These are phyloP conservation scores for Dendrocopos noguchii DNA, from an alignment of 2,113 vertebrate species.

Conservation along the genomic window DNA sequence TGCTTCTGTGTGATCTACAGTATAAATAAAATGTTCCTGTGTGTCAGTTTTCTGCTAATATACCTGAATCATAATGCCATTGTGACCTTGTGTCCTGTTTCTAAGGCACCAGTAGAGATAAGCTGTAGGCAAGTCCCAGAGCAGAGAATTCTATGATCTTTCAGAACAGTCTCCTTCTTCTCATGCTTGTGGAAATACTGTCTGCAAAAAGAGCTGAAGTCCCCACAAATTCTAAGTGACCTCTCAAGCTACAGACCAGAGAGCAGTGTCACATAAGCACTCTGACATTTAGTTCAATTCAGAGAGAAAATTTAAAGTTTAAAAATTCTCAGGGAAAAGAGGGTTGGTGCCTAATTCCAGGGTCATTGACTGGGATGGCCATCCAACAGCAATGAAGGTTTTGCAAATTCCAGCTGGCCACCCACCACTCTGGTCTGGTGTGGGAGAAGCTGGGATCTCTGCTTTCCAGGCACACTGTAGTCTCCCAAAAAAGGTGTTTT, in stretches of 20 bases:
- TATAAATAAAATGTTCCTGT: background rate
- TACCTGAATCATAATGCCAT: background rate
- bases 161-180: background rate
- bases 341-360: background rate
- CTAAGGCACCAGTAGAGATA: background rate
- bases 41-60: background rate
- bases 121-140: background rate
- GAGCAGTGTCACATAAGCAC: background rate
- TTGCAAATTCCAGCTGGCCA: background rate
- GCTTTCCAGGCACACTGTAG: background rate
- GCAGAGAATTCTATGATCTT: background rate
- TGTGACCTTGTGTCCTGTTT: background rate
- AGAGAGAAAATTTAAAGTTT: background rate
- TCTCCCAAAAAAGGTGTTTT: background rate
- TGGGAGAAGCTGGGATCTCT: background rate
- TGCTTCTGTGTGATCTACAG: background rate
- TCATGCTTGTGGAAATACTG: accelerated
- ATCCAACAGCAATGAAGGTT: background rate
- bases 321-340: background rate
- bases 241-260: background rate
- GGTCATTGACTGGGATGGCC: background rate
- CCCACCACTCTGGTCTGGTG: accelerated
- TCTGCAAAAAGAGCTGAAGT: background rate
- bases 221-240: too few relatives aligned
- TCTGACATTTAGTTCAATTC: background rate